phyloP scores from a whole-genome alignment of 2,113 vertebrate genomes.

The Acrocephalus arundinaceus region DNA sequence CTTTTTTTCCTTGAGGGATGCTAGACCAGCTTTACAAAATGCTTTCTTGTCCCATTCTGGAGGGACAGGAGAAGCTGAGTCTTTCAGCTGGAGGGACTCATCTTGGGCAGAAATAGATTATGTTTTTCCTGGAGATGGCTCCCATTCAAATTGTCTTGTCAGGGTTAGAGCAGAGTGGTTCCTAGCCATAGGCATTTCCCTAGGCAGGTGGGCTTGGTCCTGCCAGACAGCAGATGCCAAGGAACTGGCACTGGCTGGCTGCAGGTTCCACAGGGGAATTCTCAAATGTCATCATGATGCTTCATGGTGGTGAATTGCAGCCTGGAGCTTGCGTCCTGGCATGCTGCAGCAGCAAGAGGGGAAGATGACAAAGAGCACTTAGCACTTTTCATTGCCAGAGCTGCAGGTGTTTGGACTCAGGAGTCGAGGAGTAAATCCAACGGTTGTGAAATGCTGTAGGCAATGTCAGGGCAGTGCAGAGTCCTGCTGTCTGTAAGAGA shows the following conservation, averaged over 20 bases:
- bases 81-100: accelerated
- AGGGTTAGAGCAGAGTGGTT: neutral
- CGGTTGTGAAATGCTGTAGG: neutral
- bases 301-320: neutral
- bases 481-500: neutral
- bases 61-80: neutral
- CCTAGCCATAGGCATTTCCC: neutral
- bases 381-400: neutral
- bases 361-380: neutral
- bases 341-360: neutral
- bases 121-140: neutral
- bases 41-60: neutral
- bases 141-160: neutral
- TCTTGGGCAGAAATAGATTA: neutral
- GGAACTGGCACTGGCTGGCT: accelerated
- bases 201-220: neutral
- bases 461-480: neutral
- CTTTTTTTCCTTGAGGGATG: neutral
- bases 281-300: neutral
- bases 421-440: accelerated
- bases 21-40: neutral
- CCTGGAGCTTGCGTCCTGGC: neutral
- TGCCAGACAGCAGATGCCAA: neutral
- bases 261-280: accelerated
- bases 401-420: neutral